These are phyloP conservation scores for Furcula furcula DNA, from an alignment of 2,888 invertebrate genomes.

Conservation along the genomic window DNA sequence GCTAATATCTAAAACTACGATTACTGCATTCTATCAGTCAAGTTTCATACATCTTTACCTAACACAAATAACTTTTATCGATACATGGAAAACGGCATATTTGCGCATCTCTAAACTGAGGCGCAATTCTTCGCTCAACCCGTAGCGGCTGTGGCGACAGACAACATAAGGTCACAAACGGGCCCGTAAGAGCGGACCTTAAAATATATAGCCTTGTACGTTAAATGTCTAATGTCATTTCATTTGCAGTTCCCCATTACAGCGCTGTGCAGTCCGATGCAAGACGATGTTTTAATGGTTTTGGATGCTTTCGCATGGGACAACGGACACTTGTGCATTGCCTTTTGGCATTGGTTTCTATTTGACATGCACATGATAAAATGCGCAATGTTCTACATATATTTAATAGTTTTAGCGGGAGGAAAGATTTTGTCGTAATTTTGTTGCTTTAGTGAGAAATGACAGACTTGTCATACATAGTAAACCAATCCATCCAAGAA, in stretches of 20 bases:
- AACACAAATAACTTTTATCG: no score
- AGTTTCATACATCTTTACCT: no score
- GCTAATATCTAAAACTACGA: no score
- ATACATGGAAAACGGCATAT: background rate
- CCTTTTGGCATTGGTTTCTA: background rate
- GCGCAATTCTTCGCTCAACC: constrained; percentile 68
- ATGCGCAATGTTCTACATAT: no score
- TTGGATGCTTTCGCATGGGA: constrained; percentile 4
- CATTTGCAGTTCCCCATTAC: constrained; percentile 59
- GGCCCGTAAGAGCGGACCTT: constrained; percentile 64
- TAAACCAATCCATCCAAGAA: no score
- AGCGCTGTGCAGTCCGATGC: constrained; percentile 35
- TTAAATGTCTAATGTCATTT: constrained; percentile 74
- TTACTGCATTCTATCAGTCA: no score
- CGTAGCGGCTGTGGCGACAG: constrained; percentile 69
- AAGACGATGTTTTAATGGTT: constrained; percentile 30
- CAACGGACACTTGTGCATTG: background rate
- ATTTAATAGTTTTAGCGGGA: no score
- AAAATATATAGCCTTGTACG: constrained; percentile 74
- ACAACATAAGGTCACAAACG: constrained; percentile 76
- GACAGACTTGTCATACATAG: no score
- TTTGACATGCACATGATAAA: background rate
- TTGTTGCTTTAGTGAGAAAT: no score
- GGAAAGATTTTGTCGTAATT: no score
- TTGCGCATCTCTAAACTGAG: constrained; percentile 14